Percentiles rank a stretch among this genome's conserved stretches.
phyloP scores from a whole-genome alignment of 2,888 invertebrate genomes.

The Heterodera filipjevi region DNA sequence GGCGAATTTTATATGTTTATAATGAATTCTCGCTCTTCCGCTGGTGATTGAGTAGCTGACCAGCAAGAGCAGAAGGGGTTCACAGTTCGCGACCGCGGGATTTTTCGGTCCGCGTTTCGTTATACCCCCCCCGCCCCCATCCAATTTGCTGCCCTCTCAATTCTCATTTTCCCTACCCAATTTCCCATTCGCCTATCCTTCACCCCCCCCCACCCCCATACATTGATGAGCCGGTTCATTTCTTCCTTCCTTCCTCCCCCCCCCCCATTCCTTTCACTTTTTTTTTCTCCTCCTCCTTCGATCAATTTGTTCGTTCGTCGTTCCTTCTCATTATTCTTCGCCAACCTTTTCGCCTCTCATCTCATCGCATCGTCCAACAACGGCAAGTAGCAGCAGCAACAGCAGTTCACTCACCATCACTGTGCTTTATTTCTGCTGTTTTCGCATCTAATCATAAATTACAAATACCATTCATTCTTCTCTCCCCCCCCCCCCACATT shows the following conservation, averaged over 20 bases:
- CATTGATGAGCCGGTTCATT: constrained; percentile 9
- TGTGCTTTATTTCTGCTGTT: not conserved
- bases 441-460: not conserved
- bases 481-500: no score
- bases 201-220: not conserved
- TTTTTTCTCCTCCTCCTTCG: not conserved
- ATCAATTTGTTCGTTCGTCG: not conserved
- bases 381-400: not conserved
- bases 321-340: not conserved
- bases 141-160: not conserved
- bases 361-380: not conserved
- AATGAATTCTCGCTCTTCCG: no score
- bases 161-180: no score
- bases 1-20: no score
- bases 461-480: not conserved
- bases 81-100: no score
- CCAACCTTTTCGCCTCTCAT: not conserved
- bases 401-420: not conserved
- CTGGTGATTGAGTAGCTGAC: no score
- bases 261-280: no score
- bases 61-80: no score
- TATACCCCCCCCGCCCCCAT: not conserved
- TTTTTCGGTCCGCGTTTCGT: no score
- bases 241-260: not conserved
- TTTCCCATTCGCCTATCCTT: not conserved